Percentiles rank a stretch among this genome's conserved stretches.
These are phyloP conservation scores for Herminia tarsipennalis DNA, from an alignment of 2,888 invertebrate species.

Conservation along the genomic window DNA sequence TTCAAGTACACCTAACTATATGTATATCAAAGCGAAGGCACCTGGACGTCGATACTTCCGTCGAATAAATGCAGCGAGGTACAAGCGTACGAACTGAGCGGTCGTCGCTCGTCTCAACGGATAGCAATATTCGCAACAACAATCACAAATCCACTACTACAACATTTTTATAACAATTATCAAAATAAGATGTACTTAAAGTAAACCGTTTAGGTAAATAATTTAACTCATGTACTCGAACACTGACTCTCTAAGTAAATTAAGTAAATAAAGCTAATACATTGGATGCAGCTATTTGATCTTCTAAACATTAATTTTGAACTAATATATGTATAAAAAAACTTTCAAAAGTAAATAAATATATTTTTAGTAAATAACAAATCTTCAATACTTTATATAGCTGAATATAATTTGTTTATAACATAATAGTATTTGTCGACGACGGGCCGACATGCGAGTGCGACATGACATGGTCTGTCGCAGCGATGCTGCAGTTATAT, in stretches of 20 bases:
- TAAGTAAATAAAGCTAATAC: constrained; percentile 47
- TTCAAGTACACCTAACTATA: constrained; percentile 13
- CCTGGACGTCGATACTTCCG: constrained; percentile 36
- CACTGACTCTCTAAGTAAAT: constrained; percentile 19
- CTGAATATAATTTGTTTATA: constrained; percentile 17
- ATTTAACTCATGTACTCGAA: constrained; percentile 23
- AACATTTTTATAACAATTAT: constrained; percentile 50
- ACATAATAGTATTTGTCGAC: not conserved
- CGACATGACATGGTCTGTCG: too few species aligned
- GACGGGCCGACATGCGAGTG: not conserved
- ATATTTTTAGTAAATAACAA: constrained; percentile 27
- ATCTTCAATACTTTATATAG: constrained; percentile 16
- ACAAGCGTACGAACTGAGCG: constrained; percentile 10
- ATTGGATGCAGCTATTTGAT: constrained; percentile 46
- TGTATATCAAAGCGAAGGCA: constrained; percentile 52
- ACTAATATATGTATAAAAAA: constrained; percentile 25
- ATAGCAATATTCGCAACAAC: constrained; percentile 20
- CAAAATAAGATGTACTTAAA: constrained; percentile 40
- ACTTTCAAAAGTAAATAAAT: constrained; percentile 31
- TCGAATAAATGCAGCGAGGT: constrained; percentile 36
- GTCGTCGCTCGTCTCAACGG: too few species aligned
- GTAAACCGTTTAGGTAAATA: constrained; percentile 33
- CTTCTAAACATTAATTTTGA: constrained; percentile 31
- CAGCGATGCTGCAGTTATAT: too few species aligned
- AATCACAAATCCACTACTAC: constrained; percentile 26